Conservation (phyloP, 1,140 invertebrate genomes). For the Cardiocondyla obscurior region DNA sequence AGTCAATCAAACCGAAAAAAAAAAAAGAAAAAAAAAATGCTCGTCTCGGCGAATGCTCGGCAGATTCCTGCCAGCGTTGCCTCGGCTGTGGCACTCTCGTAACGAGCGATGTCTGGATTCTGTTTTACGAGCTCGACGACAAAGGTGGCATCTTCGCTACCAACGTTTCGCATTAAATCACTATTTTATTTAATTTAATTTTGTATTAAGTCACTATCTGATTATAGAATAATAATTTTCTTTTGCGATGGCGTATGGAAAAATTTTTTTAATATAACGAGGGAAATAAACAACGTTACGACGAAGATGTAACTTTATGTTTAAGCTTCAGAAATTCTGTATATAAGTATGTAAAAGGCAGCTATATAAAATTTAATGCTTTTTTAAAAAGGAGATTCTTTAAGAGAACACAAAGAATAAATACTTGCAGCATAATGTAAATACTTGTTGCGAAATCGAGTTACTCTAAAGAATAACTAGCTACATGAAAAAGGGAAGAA, state of each 20-base stretch:
- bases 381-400: not conserved
- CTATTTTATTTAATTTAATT: not conserved
- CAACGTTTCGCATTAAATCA: constrained; percentile 14
- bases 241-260: not conserved
- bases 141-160: constrained; percentile 4
- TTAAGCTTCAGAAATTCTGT: not conserved
- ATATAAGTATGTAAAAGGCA: not conserved
- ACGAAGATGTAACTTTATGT: not conserved
- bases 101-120: constrained; percentile 43
- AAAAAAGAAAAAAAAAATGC: no score
- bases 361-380: not conserved
- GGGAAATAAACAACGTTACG: not conserved
- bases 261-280: not conserved
- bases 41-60: constrained; percentile 79
- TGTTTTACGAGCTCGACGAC: constrained; percentile 37
- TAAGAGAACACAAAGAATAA: not conserved
- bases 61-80: constrained; percentile 74
- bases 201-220: not conserved
- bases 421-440: not conserved
- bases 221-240: not conserved
- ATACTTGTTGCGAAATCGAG: not conserved
- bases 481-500: not conserved
- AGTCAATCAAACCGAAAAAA: constrained; percentile 82
- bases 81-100: constrained; percentile 58
- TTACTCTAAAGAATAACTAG: not conserved